phyloP scores from a whole-genome alignment of 2,888 invertebrate genomes.

The Spisula subtruncata region DNA sequence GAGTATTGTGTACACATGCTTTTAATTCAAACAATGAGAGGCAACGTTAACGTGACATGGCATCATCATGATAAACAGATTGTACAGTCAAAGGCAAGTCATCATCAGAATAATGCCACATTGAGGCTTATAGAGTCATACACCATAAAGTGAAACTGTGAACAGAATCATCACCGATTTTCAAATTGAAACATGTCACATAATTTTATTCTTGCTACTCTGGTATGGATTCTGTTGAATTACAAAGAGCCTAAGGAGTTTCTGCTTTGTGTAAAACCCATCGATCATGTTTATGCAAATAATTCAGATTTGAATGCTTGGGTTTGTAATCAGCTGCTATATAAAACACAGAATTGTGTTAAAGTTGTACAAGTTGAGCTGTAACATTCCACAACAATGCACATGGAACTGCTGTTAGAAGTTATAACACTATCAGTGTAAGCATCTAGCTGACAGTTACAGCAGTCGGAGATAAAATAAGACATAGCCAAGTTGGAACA shows the following conservation, averaged over 20 bases:
- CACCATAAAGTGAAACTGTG: too few relatives aligned
- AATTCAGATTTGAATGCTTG: not conserved
- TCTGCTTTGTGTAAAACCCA: not conserved
- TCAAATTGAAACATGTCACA: conserved; percentile 7
- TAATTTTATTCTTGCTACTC: not conserved
- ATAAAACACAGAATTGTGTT: not conserved
- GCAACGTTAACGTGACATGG: not conserved
- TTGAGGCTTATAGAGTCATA: too few relatives aligned
- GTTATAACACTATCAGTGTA: not conserved
- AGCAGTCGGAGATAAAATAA: conserved; percentile 6
- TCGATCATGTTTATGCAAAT: conserved; percentile 10
- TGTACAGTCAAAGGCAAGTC: not conserved
- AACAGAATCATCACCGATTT: not conserved
- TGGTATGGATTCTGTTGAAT: not conserved
- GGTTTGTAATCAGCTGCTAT: not conserved
- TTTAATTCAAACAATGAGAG: not conserved
- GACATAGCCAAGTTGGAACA: conserved; percentile 21
- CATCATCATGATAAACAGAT: not conserved
- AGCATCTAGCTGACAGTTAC: not conserved
- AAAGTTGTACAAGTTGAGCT: not conserved
- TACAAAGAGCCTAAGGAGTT: not conserved
- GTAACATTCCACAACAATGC: not conserved
- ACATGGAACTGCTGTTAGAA: not conserved
- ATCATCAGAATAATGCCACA: not conserved
- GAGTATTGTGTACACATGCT: not conserved